phyloP scores from a whole-genome alignment of 2,113 vertebrate genomes.

The Lipotes vexillifer region DNA sequence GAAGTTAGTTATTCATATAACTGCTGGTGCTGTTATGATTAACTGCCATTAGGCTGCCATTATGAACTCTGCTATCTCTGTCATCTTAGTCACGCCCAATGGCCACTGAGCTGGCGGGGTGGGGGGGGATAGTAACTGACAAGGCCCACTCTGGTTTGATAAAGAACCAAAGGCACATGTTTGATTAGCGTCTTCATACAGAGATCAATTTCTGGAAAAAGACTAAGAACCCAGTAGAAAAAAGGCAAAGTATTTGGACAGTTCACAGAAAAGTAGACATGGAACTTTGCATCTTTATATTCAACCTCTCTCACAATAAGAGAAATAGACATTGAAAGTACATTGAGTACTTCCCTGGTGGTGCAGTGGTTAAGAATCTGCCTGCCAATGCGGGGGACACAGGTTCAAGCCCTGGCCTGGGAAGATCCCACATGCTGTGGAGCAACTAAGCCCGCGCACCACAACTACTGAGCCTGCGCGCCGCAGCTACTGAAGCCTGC shows the following conservation, averaged over 20 bases:
- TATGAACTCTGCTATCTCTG: not conserved
- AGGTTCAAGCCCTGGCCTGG: no score
- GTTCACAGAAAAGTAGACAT: not conserved
- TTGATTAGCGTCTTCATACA: not conserved
- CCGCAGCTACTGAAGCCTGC: no score
- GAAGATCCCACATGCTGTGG: no score
- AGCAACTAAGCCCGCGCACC: no score
- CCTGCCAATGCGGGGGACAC: no score
- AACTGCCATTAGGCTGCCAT: not conserved
- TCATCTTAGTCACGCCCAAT: not conserved
- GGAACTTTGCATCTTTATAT: not conserved
- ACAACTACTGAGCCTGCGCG: no score
- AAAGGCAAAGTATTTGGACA: not conserved
- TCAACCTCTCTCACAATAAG: not conserved
- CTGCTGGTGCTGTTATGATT: not conserved
- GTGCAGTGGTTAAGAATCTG: no score
- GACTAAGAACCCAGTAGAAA: not conserved
- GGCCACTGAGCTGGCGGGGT: not conserved
- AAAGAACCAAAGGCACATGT: not conserved
- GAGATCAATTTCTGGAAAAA: not conserved
- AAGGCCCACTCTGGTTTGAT: not conserved
- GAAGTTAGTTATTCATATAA: not conserved
- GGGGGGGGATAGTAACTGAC: not conserved
- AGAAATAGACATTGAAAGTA: not conserved
- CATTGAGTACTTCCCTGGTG: not conserved